Base-by-base conservation (phyloP, 2,888 invertebrate genomes). In the Operophtera brumata region DNA sequence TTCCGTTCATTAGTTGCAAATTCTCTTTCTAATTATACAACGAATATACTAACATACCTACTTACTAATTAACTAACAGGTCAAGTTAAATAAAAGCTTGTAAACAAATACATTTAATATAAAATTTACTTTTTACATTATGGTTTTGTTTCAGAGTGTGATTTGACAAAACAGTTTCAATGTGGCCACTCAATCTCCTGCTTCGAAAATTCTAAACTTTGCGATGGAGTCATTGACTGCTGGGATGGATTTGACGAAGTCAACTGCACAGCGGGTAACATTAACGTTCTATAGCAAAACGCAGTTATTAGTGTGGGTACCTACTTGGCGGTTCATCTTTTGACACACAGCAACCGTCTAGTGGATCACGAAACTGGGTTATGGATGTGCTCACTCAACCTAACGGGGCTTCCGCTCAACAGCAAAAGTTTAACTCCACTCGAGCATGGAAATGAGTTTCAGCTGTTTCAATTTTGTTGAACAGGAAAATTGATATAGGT, bases 201-300 rank as follows among this genome's bases (percentile, higher is more conserved):
- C 80, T 90, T 95, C 55, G 84, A 93, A n/a, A 90, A 92, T 59
- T 83, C 84, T n/a, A 93, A 92, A 75, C 89, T 91, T 67, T 95
- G 95, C 78, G 93, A 95, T 73, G 93, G 94, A 34, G 84, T 91
- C 57, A 92, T 94, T 56, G 95, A 95, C 76, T 95, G 95, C 74
- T 95, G 94, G 94, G 95, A 95, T 77, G 94, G 93, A 51, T 91
- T 91, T 35, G 95, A 95, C 73, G 95, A 95, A 91, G 83, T 92
- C 30, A 92, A 94, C 77, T 95, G 95, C 77, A 93, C 93, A 44
- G 81, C 87, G 75, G 91, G 94, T 94, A 83, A 79, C 82, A 60
- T 47, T 11, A 32, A 7, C 7, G 1, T 36, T 8, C 5, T 8
- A 4, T n/a, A 12, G n/a, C 7, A 14, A 28, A 34, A 40, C 6